Base-by-base conservation (phyloP, 2,888 invertebrate genomes). In the Folsomia manolachei region DNA sequence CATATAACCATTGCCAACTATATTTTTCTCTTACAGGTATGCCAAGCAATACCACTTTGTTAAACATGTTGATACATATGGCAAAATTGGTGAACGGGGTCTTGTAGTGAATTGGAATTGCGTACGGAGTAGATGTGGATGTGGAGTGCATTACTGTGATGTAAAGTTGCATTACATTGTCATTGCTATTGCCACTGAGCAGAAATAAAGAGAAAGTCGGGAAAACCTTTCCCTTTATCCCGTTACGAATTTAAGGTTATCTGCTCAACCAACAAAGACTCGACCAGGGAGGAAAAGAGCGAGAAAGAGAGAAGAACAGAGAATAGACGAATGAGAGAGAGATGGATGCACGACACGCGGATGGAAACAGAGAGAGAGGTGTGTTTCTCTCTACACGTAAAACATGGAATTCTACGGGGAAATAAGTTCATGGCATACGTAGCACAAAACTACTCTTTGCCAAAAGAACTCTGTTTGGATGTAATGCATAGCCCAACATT, bases 361-460 rank as follows among this genome's bases (percentile, higher is more conserved):
- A 56, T 9, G 56, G 21, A 21, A 56, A 56, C 18, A 56, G 7
- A 56, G 56, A n/a, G n/a, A n/a, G n/a, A n/a, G n/a, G n/a, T n/a
- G 56, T 56, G 56, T 56, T 56, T 56, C 21, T 14, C 11, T 56
- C 4, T 18, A 21, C 65, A 66, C 65, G 65, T 66, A 66, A 51
- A 66, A 66, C 65, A 52, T 66, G 52, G 65, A 21, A 66, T 21
- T 66, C 65, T 66, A 66, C 27, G n/a, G 65, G 65, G 65, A 66
- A 66, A 66, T 66, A 66, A 66, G 21, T 66, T 66, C 65, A 23
- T 51, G 9, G 65, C 18, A 14, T n/a, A n/a, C n/a, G n/a, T n/a
- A n/a, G n/a, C n/a, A n/a, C n/a, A n/a, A n/a, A n/a, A n/a, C n/a
- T n/a, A n/a, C n/a, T n/a, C n/a, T n/a, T n/a, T n/a, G n/a, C n/a